phyloP scores from a whole-genome alignment of 2,888 invertebrate species.

The Cynaeus angustus region DNA sequence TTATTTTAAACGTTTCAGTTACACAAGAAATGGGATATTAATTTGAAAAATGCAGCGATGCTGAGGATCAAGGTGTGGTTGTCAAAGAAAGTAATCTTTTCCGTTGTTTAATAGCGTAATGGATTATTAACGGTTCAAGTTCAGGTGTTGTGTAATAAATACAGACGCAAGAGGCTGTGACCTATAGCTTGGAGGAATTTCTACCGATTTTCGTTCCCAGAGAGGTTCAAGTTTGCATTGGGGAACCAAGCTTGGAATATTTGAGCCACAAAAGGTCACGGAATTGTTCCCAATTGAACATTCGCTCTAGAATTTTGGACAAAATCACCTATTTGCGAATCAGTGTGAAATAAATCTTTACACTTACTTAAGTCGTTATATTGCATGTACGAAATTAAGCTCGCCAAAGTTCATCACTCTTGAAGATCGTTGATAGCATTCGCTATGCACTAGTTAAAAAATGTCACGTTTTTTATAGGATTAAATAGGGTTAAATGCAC shows the following conservation, averaged over 20 bases:
- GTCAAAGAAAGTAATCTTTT: conserved; percentile 27
- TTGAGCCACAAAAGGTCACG: neutral
- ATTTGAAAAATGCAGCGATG: too few species aligned
- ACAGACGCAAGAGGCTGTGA: conserved; percentile 42
- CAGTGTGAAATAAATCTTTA: neutral
- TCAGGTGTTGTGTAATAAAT: conserved; percentile 48
- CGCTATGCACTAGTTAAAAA: conserved; percentile 30
- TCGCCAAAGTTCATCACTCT: conserved; percentile 1
- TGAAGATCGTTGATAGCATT: conserved; percentile 17
- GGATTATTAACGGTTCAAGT: conserved; percentile 54
- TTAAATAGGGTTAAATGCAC: neutral
- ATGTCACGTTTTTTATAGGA: conserved; percentile 6
- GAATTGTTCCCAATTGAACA: too few species aligned
- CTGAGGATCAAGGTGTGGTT: neutral
- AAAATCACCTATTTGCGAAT: conserved; percentile 1
- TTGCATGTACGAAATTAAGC: neutral
- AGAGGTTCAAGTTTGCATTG: conserved; percentile 24
- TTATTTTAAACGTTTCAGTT: too few species aligned
- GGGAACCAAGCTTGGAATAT: neutral
- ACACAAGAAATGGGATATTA: too few species aligned
- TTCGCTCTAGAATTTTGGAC: neutral
- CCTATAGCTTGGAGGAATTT: conserved; percentile 51
- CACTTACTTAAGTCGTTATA: too few species aligned
- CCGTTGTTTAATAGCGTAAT: conserved; percentile 34
- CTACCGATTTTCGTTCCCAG: conserved; percentile 29